Base-by-base conservation (phyloP, 1,140 invertebrate species). In the Leptoteleia sp. region DNA sequence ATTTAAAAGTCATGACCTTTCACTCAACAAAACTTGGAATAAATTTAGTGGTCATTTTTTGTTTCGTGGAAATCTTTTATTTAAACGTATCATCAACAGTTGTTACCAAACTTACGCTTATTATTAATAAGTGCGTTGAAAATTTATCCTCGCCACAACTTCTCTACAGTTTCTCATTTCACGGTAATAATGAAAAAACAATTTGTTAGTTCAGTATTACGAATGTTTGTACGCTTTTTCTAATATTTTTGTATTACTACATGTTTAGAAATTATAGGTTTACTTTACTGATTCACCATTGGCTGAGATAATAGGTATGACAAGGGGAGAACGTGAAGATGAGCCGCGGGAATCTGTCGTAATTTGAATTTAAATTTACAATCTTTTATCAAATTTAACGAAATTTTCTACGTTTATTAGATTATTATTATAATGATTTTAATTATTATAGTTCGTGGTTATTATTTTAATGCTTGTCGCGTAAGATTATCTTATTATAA, bases 241-340 rank as follows among this genome's bases (percentile, higher is more conserved):
- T 54, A 54, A 37, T 33, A 54, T 54, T 54, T 54, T 54, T 50
- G 47, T 50, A 47, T 25, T 38, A 22, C 12, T 37, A 17, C n/a
- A 38, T 37, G 16, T 6, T 37, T 37, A 25, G 27, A 8, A 6
- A 38, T 37, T 37, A 38, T 31, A 37, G 48, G 48, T 54, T 54
- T 22, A 16, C 33, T 54, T 11, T 17, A 37, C 33, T 54, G 22
- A 1, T 5, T 9, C 8, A 6, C 12, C 15, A 54, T 54, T 54
- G 48, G 48, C 3, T 38, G 33, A 16, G 1, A 9, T 11, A 16
- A 4, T 16, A 13, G 25, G 45, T 48, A 31, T 16, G 45, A 48
- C 29, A 35, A 8, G 7, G 27, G 8, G 27, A 29, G 27, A 29
- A 29, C 4, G 27, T 6, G 27, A 29, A 1, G 3, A 7, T 7